Evolutionary conservation across 2,888 invertebrate genomes (phyloP), one percentile per base, ranked within the genome.

Genomic region (Eupithecia exiguata): DNA sequence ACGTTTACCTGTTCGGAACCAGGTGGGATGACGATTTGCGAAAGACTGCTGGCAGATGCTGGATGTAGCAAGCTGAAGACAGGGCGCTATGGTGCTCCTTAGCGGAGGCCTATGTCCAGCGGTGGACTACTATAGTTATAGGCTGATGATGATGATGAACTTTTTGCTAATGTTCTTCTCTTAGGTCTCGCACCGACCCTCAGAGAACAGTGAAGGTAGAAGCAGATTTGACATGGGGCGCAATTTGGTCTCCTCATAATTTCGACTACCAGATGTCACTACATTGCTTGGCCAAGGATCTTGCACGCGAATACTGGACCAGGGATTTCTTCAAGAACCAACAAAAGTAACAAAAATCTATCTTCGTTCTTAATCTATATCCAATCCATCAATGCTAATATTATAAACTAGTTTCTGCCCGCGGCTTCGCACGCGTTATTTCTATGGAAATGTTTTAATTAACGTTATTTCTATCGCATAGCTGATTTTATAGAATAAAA

Each of bases 261-360:
- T 97, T 96, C 83, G 96, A 97, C 83, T 93, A 90, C 0, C 96
- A 96, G 81, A 95, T 96, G 89, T 95, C 96, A 61, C 91, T 95
- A 1, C 87, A 89, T 43, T 90, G 95, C 25, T 92, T 96, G 87
- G 96, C 97, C 0, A 94, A 94, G 76, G 95, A 95, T 53, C 92
- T 97, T 78, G 96, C 97, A 0, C 91, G 95, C 73, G 97, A 97
- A 84, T 92, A 92, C 5, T 97, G 97, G 97, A 95, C 95, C 16
- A 84, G 89, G 30, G 95, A 95, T 75, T 96, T 96, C 86, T 97
- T 97, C 85, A 88, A 96, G 73, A 91, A 92, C 68, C 89, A 97
- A 16, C 92, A 96, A 90, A 94, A 92, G 96, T 97, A 90, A 88
- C 92, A 25, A 25, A 58, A 21, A 21, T 25, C 12, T 21, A 10